Base-by-base conservation (phyloP, 2,888 invertebrate species). In the Drosophila sordidula region DNA sequence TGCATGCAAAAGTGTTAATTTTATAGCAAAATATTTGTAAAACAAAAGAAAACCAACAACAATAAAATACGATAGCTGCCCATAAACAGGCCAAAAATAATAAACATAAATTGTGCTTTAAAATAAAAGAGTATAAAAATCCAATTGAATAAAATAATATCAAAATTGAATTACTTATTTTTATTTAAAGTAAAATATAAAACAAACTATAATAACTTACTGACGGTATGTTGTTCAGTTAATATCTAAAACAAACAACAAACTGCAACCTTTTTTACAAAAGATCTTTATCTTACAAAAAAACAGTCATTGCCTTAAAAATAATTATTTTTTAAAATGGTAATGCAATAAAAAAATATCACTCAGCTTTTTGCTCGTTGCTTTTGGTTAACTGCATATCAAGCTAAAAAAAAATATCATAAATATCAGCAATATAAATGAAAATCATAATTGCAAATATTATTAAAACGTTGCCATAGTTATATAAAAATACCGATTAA, bases 401-500 rank as follows among this genome's bases (percentile, higher is more conserved):
- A 32, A 12, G 4, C 34, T 12, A 0, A 34, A 32, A 16, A 11
- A 11, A 32, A 16, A 59, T n/a, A 41, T 11, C 39, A 45, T 6
- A 46, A n/a, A 32, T n/a, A 50, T 36, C 3, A 56, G 47, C 11
- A 57, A 38, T 41, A 12, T 3, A 45, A 26, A 38, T 3, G 9
- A 38, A 22, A 25, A 34, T 36, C 0, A 36, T 9, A 49, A 38
- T 34, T 34, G 34, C 11, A 32, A 32, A 58, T 39, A 45, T 18
- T 26, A 34, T 36, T 18, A 12, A 52, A 11, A 16, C 16, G 6
- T 25, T 36, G 12, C n/a, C 46, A n/a, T 25, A 65, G 46, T 46
- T 32, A 26, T 36, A 14, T 8, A n/a, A 8, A 29, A 32, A 32
- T 32, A 32, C 6, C 6, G 16, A 47, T 34, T 34, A 32, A 49